These are phyloP conservation scores for Myotis findleyi DNA, from an alignment of 2,797 vertebrate species.

Conservation along the genomic window DNA sequence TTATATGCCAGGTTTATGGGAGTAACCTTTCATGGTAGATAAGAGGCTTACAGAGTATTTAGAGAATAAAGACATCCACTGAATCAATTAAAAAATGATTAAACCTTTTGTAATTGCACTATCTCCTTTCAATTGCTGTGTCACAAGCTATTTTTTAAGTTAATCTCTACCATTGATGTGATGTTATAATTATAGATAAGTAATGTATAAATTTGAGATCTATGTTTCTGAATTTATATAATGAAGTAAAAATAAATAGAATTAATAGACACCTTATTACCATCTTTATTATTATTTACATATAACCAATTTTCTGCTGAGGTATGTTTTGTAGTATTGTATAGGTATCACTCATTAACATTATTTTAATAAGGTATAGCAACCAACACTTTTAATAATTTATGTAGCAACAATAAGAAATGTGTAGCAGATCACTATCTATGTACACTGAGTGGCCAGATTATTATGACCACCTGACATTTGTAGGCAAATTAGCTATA, in stretches of 20 bases:
- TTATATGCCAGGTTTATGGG: conserved; percentile 7
- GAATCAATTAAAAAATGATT: conserved; percentile 48
- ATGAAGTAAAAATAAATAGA: conserved; percentile 15
- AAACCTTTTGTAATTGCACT: not conserved
- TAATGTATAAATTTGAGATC: not conserved
- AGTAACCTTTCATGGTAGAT: conserved; percentile 26
- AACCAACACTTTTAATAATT: not conserved
- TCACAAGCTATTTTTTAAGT: not conserved
- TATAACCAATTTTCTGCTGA: not conserved
- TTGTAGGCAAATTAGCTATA: no score
- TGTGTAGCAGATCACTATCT: not conserved
- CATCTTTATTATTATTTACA: not conserved
- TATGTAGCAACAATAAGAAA: not conserved
- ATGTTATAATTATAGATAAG: not conserved
- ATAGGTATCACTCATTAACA: not conserved
- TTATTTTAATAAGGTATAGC: conserved; percentile 31
- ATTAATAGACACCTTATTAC: not conserved
- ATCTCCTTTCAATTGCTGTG: conserved; percentile 15
- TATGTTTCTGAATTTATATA: conserved; percentile 29
- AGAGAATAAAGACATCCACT: conserved; percentile 47
- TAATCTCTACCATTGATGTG: conserved; percentile 5
- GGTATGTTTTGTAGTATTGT: not conserved
- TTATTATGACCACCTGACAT: no score
- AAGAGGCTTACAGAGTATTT: conserved; percentile 21
- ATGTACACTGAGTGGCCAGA: no score